A percentile compares a stretch with the other conserved stretches of the same genome.
Conservation (phyloP, 2,113 vertebrate species). For the Ailurus styani region DNA sequence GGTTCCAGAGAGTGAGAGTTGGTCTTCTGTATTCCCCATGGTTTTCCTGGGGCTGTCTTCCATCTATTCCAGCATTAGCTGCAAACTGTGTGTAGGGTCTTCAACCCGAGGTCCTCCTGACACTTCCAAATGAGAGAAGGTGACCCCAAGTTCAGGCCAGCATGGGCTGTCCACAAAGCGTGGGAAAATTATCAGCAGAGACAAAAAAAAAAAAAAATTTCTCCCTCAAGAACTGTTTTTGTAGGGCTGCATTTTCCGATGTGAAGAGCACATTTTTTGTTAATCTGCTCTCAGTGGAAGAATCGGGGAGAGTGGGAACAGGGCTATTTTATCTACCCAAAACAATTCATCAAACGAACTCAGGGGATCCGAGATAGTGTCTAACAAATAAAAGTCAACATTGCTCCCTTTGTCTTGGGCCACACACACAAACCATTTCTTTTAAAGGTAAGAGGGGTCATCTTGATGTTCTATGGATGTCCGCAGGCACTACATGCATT, state of each 20-base stretch:
- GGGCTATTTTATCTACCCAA: slow-evolving; percentile 75
- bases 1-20: not conserved
- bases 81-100: not conserved
- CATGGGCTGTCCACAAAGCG: slow-evolving; percentile 67
- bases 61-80: not conserved
- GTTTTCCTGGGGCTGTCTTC: not conserved
- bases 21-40: not conserved
- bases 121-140: slow-evolving; percentile 55
- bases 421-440: slow-evolving; percentile 66
- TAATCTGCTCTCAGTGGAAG: slow-evolving; percentile 76
- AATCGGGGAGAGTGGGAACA: slow-evolving; percentile 72
- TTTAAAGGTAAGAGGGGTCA: slow-evolving; percentile 73
- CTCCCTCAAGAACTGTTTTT: slow-evolving; percentile 77
- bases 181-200: slow-evolving; percentile 79
- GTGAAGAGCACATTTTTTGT: slow-evolving; percentile 75
- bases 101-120: not conserved
- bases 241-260: slow-evolving; percentile 77
- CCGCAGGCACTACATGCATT: slow-evolving; percentile 20
- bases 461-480: slow-evolving; percentile 70
- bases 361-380: slow-evolving; percentile 37
- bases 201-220: slow-evolving; percentile 48
- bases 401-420: slow-evolving; percentile 53
- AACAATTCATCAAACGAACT: slow-evolving; percentile 69
- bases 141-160: slow-evolving; percentile 62
- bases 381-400: slow-evolving; percentile 69